phyloP scores from a whole-genome alignment of 2,113 vertebrate species.

The Cyprinus carpio region DNA sequence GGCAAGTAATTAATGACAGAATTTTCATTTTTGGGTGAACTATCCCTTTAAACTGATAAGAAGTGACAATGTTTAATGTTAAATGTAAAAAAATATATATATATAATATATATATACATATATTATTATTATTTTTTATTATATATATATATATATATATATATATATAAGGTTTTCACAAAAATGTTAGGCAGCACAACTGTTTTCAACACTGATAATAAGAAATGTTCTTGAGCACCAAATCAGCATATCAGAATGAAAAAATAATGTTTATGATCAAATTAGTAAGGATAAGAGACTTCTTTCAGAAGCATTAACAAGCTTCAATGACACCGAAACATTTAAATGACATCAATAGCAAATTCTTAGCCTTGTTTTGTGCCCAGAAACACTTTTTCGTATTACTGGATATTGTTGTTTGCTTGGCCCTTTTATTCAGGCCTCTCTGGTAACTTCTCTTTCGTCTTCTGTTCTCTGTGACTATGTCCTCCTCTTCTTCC shows the following conservation, averaged over 20 bases:
- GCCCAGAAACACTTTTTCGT: not conserved
- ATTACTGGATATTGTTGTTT: constrained; percentile 41
- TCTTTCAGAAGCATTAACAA: not conserved
- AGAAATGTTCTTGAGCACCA: not conserved
- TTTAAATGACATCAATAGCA: not conserved
- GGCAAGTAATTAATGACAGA: no score
- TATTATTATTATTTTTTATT: no score
- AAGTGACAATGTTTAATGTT: not conserved
- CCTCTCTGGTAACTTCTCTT: constrained; percentile 32
- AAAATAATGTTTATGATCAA: no score
- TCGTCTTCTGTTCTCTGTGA: constrained; percentile 17
- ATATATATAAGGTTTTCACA: not conserved
- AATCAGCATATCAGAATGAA: not conserved
- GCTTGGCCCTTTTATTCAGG: constrained; percentile 33
- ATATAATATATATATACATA: no score
- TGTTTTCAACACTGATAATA: not conserved
- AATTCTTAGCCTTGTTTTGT: not conserved
- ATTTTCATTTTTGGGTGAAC: no score
- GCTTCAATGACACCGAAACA: not conserved
- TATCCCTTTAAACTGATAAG: not conserved
- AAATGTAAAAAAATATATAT: not conserved
- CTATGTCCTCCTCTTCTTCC: constrained; percentile 42
- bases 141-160: no score
- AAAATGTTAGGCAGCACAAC: not conserved
- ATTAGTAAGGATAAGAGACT: no score